Base-by-base conservation (phyloP, 1,140 invertebrate species). In the Lasaia peninsularis region DNA sequence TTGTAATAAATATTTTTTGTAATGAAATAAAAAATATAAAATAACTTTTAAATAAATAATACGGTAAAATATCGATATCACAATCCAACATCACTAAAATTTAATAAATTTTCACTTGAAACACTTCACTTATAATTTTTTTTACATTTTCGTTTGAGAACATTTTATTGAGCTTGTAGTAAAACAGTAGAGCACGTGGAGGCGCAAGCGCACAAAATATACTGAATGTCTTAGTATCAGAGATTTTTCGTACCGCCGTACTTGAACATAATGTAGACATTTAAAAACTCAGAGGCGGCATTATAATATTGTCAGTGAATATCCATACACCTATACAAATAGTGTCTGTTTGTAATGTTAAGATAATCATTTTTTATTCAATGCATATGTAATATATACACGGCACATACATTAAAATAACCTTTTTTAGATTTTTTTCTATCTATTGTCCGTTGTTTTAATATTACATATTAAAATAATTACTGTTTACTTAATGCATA, bases 211-310 rank as follows among this genome's bases (percentile, higher is more conserved):
- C 76, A 75, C 73, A 65, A 78, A 75, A 71, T 76, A 77, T 51
- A 86, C 80, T 83, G 80, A 82, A 72, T 71, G 69, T 63, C 60
- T 75, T 70, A 53, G 60, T 48, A 48, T 48, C 21, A 28, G 73
- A 85, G 78, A 80, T 79, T 83, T 81, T 80, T 80, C 72, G 70
- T 75, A 76, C 67, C 69, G 61, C 44, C n/a, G 18, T 48, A 48
- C 44, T 48, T 48, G 44, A 63, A 64, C 60, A 67, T 75, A 72
- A 69, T 70, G 69, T 51, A 80, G 82, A 74, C 56, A 56, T 74
- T 63, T 21, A 65, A 76, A 78, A 64, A 74, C 69, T 69, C 60
- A 83, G 78, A 86, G 48, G 34, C 51, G 75, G 64, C 75, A 53
- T 69, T 66, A 60, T 62, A 52, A 62, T 56, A 62, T n/a, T n/a